Base-by-base conservation (phyloP, 2,113 vertebrate species). In the Paedocypris sp. region DNA sequence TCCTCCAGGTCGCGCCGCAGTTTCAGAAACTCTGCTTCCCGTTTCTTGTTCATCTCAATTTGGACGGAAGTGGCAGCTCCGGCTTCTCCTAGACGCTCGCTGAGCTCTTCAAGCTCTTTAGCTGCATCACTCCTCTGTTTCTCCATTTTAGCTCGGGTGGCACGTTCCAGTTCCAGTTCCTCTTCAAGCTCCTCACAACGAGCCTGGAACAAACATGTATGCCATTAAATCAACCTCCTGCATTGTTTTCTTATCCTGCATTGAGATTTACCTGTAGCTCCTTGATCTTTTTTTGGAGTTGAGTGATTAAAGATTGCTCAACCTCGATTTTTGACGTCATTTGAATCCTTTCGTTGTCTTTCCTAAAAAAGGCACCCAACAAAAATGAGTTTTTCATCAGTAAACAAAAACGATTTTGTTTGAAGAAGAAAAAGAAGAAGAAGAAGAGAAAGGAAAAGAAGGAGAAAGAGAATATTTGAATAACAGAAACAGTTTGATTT, bases 251-350 rank as follows among this genome's bases (percentile, higher is more conserved):
- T n/a, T 3, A 25, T 4, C 4, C n/a, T 33, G 3, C 9, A 15
- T 1, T 51, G 5, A 16, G 11, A 22, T 33, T 13, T 63, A 93
- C 93, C 89, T 93, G 91, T 4, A 94, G 69, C 61, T 97, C 92
- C 69, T 97, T 97, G 76, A 94, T 91, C 76, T 90, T 95, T 78
- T 97, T 97, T 76, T 95, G 90, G 62, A 95, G 81, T 70, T 97
- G 93, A 16, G 71, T 78, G 41, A 79, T 84, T 15, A 89, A 52
- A 16, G 87, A 81, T 71, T 92, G 90, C 52, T 92, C 91, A 7
- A 97, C 91, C 71, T 94, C 91, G 54, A 93, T 82, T 60, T 87
- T 85, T 33, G 88, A 79, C 71, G 78, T 90, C 50, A 92, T 75
- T 2, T 86, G 88, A 60, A 82, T 93, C 52, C 90, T 81, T 73